Evolutionary conservation across 2,797 vertebrate genomes (phyloP), one percentile per base, ranked within the genome.

Genomic region (Manis crassicaudata): DNA sequence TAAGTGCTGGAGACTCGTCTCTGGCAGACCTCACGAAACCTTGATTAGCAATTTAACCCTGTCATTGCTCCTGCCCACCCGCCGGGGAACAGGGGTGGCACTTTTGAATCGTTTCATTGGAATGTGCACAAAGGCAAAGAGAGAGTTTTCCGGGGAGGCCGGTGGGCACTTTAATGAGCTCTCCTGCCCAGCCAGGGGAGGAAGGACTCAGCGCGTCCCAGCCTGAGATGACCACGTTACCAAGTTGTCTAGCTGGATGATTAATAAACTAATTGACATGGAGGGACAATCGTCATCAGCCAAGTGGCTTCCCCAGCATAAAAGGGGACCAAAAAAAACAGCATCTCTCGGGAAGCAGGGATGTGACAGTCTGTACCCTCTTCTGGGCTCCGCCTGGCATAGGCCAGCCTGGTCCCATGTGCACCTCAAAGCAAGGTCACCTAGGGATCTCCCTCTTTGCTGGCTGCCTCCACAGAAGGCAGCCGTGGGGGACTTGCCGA

Each of bases 21-120:
- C 99, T 98, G 98, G 99, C 99, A 99, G 99, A 99, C 99, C 99
- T 99, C 99, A 99, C 99, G 98, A 99, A 99, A 99, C 98, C 98
- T 98, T 99, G 99, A 99, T 99, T 99, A 99, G 99, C 99, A 99
- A 99, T 99, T 99, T 99, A 99, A 99, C 99, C 99, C 99, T 98
- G 97, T 98, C 98, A 6, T 96, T 97, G 90, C 98, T 98, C 98
- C 94, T 89, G 93, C 83, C 79, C 96, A 37, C 96, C 60, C 0
- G 79, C 92, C 20, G 88, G 62, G 79, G 92, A 92, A 80, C 65
- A 20, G 58, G 97, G 90, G 77, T 88, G 62, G 40, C 37, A 7
- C 25, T 94, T 93, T 87, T 58, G 58, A 96, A 85, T 65, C 13
- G 46, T 62, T 97, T 95, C 58, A 2, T 50, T 67, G 54, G 92